Conservation (phyloP, 2,888 invertebrate species). For the Shargacucullia verbasci region DNA sequence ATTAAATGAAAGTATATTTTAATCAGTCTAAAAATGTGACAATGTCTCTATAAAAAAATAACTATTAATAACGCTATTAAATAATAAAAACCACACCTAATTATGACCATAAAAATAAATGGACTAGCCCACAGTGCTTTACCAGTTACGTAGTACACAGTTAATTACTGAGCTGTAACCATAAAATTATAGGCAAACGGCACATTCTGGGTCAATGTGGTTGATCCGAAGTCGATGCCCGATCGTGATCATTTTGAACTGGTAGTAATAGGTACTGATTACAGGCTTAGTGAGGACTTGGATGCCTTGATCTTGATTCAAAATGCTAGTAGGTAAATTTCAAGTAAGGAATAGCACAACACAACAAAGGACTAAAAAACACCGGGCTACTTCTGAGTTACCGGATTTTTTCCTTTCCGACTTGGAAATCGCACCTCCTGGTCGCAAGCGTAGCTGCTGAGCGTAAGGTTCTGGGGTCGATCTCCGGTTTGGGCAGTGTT, state of each 20-base stretch:
- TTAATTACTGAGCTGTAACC: slow-evolving; percentile 42
- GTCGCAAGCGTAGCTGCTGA: too few relatives aligned
- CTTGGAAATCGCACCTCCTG: too few relatives aligned
- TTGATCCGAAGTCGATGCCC: slow-evolving; percentile 39
- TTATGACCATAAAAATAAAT: slow-evolving; percentile 19
- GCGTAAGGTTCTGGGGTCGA: too few relatives aligned
- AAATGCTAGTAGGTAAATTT: neutral
- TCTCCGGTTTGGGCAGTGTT: too few relatives aligned
- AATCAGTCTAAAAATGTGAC: too few relatives aligned
- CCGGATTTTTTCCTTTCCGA: too few relatives aligned
- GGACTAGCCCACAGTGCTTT: slow-evolving; percentile 25
- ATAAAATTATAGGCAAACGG: slow-evolving; percentile 47
- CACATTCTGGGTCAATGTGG: slow-evolving; percentile 62
- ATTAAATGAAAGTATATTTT: too few relatives aligned
- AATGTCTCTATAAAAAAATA: too few relatives aligned
- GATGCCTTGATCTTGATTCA: slow-evolving; percentile 42
- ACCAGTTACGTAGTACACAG: slow-evolving; percentile 39
- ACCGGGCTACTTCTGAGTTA: too few relatives aligned
- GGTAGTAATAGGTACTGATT: slow-evolving; percentile 34
- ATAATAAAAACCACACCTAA: neutral
- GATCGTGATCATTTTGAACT: slow-evolving; percentile 36
- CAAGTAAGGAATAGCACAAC: too few relatives aligned
- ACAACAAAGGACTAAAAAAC: too few relatives aligned
- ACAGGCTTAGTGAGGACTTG: slow-evolving; percentile 15
- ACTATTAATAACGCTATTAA: too few relatives aligned